Conservation (phyloP, 2,888 invertebrate genomes). For the Ennomos fuscantarius region DNA sequence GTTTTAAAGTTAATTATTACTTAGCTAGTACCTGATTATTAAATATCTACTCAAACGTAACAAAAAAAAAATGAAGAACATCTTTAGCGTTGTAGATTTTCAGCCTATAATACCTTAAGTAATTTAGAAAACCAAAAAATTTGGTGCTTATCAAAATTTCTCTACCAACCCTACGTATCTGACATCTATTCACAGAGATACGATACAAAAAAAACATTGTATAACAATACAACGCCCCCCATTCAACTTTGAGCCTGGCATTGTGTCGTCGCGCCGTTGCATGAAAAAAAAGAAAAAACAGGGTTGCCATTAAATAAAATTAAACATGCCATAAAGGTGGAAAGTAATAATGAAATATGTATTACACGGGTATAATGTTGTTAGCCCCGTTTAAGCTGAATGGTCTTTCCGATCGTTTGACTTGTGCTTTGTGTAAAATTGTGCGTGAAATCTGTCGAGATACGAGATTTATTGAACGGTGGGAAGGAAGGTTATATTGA, state of each 20-base stretch:
- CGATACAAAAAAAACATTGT: slow-evolving; percentile 72
- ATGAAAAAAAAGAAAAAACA: slow-evolving; percentile 56
- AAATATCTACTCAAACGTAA: too few species aligned
- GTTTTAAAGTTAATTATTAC: too few species aligned
- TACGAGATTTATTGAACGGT: slow-evolving; percentile 63
- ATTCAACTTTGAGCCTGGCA: slow-evolving; percentile 62
- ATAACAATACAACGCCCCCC: slow-evolving; percentile 83
- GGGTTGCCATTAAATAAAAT: slow-evolving; percentile 83
- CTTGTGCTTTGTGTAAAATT: slow-evolving; percentile 76
- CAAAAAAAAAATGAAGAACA: too few species aligned
- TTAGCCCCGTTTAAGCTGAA: slow-evolving; percentile 77
- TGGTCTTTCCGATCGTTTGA: slow-evolving; percentile 76
- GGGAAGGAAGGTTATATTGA: slow-evolving; percentile 56
- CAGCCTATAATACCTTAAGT: too few species aligned
- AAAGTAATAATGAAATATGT: slow-evolving; percentile 84
- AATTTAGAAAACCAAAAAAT: not conserved
- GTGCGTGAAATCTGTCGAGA: slow-evolving; percentile 80
- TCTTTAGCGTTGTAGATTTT: too few species aligned
- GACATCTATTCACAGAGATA: slow-evolving; percentile 47
- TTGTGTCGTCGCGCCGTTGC: slow-evolving; percentile 52
- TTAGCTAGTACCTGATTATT: too few species aligned
- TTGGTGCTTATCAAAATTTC: slow-evolving; percentile 22
- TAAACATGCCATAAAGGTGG: slow-evolving; percentile 79
- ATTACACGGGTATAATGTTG: slow-evolving; percentile 84
- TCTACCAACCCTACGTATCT: slow-evolving; percentile 54